Evolutionary conservation across 2,797 vertebrate genomes (phyloP).

Genomic region (Notolabrus celidotus): DNA sequence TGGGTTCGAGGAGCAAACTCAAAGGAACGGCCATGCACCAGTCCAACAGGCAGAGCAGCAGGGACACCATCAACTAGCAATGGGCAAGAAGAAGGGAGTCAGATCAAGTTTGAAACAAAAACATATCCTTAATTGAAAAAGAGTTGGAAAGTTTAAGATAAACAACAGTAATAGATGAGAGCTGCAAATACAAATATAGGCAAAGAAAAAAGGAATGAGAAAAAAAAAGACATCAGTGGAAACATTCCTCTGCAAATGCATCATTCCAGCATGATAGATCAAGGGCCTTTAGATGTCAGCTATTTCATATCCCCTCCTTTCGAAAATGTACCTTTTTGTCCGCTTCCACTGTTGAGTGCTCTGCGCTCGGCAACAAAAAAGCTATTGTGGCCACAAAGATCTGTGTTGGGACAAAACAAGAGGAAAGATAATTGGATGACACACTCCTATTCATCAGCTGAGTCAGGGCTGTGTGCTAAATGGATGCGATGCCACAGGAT

Average conservation of each 20-base stretch:
- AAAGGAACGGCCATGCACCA: conserved; percentile 97
- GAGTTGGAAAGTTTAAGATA: background rate
- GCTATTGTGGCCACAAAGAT: conserved; percentile 98
- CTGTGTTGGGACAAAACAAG: conserved; percentile 83
- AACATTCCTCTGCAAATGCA: conserved; percentile 81
- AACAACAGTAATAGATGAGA: conserved; percentile 4
- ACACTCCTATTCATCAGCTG: conserved; percentile 66
- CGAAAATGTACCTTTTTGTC: conserved; percentile 94
- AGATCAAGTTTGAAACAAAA: conserved; percentile 10
- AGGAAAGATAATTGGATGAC: conserved; percentile 75
- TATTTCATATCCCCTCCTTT: conserved; percentile 64
- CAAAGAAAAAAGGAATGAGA: conserved; percentile 18
- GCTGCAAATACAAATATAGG: conserved; percentile 2
- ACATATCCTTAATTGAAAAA: background rate
- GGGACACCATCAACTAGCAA: conserved; percentile 93
- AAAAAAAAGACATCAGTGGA: conserved; percentile 45
- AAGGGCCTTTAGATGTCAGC: conserved; percentile 74
- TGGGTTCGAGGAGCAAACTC: conserved; percentile 90
- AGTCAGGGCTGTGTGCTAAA: conserved; percentile 41
- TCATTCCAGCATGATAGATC: conserved; percentile 69
- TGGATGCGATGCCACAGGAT: conserved; percentile 23
- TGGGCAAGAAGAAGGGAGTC: conserved; percentile 1
- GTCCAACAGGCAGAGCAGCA: conserved; percentile 96
- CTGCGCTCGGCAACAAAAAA: conserved; percentile 96
- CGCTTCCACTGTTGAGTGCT: conserved; percentile 93